Evolutionary conservation across 2,888 invertebrate species (phyloP).

Genomic region (Herminia tarsipennalis): DNA sequence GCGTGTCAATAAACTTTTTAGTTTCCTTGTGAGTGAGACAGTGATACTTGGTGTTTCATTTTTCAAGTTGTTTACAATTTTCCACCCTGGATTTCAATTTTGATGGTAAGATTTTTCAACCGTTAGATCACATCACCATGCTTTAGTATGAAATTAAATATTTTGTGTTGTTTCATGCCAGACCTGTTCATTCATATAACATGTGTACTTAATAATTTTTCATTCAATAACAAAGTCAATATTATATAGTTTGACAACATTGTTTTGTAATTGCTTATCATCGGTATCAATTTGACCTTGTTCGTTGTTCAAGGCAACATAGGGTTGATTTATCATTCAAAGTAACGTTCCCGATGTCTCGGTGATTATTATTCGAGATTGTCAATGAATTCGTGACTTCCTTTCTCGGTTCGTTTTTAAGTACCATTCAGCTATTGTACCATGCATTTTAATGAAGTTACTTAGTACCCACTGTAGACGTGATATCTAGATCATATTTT

Average conservation of each 20-base stretch:
- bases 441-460: constrained; percentile 40
- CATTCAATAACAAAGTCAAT: too few relatives aligned
- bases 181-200: too few relatives aligned
- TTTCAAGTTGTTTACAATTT: constrained; percentile 33
- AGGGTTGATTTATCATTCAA: constrained; percentile 21
- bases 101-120: constrained; percentile 58
- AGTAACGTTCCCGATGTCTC: constrained; percentile 10
- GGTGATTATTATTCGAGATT: constrained; percentile 21
- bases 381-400: constrained; percentile 31
- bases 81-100: constrained; percentile 74
- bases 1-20: constrained; percentile 59
- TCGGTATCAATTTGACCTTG: constrained; percentile 32
- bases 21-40: constrained; percentile 53
- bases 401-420: constrained; percentile 15
- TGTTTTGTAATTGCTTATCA: constrained; percentile 38
- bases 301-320: constrained; percentile 20
- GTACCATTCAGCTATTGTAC: constrained; percentile 32
- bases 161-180: neutral
- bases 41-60: constrained; percentile 49
- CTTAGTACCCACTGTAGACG: neutral
- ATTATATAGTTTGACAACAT: constrained; percentile 20
- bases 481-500: constrained; percentile 6
- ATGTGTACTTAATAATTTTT: too few relatives aligned
- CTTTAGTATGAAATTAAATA: too few relatives aligned
- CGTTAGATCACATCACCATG: constrained; percentile 23